A percentile compares a stretch with the other conserved stretches of the same genome.
Conservation (phyloP, 2,888 invertebrate genomes). For the Pammene aurita region DNA sequence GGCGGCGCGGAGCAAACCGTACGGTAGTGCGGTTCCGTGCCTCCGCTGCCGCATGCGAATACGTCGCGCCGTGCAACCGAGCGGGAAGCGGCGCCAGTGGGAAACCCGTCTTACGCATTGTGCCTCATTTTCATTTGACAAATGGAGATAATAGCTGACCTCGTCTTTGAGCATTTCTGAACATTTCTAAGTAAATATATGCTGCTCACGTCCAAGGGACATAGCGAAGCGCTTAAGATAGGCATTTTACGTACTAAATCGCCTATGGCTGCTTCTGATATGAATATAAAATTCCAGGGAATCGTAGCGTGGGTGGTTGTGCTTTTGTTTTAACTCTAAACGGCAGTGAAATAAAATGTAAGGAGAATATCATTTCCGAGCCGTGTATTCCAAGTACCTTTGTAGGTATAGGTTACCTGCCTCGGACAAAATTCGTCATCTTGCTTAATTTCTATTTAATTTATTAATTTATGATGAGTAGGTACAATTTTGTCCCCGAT, state of each 20-base stretch:
- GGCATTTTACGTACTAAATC: constrained; percentile 25
- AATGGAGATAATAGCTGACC: constrained; percentile 28
- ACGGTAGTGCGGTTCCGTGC: no score
- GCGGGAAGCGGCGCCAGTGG: no score
- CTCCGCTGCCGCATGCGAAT: no score
- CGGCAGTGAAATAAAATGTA: neutral
- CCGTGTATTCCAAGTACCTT: no score
- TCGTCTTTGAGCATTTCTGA: neutral
- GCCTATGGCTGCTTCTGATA: constrained; percentile 16
- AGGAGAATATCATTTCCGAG: neutral
- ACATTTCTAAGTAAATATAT: neutral
- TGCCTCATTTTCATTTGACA: constrained; percentile 19
- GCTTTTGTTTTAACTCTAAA: constrained; percentile 19
- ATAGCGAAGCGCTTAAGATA: constrained; percentile 28
- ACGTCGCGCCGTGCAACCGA: no score
- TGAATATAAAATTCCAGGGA: constrained; percentile 33
- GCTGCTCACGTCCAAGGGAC: constrained; percentile 26
- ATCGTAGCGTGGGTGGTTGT: neutral
- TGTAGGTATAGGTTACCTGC: no score
- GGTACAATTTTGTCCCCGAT: no score
- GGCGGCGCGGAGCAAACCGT: no score
- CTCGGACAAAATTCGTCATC: no score
- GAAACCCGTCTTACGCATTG: no score
- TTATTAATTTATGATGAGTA: no score
- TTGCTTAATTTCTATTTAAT: no score